phyloP scores from a whole-genome alignment of 2,797 vertebrate species.

The Hippoglossus hippoglossus region DNA sequence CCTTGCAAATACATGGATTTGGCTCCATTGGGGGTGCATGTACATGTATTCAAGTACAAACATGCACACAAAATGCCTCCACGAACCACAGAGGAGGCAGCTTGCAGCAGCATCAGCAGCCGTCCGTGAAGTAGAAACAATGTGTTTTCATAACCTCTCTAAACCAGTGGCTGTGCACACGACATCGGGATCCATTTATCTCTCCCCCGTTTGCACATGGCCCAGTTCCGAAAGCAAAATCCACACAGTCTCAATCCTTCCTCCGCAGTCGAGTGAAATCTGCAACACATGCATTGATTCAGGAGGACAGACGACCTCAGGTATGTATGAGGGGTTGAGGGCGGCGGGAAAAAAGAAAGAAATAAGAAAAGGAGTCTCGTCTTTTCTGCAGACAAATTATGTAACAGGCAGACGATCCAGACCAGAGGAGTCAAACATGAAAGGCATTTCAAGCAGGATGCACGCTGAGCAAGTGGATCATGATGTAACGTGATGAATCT shows the following conservation, averaged over 20 bases:
- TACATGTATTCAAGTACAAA: not conserved
- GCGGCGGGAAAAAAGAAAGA: not conserved
- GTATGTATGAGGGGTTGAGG: conserved; percentile 41
- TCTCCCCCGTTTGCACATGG: conserved; percentile 56
- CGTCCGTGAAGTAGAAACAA: conserved; percentile 49
- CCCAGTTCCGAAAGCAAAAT: conserved; percentile 61
- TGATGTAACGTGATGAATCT: conserved; percentile 75
- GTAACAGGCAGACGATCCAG: conserved; percentile 62
- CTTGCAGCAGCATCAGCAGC: conserved; percentile 26
- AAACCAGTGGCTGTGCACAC: conserved; percentile 45
- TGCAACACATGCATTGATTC: conserved; percentile 58
- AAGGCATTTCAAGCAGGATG: conserved; percentile 69
- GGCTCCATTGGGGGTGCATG: not conserved
- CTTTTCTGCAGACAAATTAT: conserved; percentile 71
- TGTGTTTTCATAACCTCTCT: conserved; percentile 65
- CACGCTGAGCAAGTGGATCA: conserved; percentile 75
- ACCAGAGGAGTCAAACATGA: conserved; percentile 63
- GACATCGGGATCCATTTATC: conserved; percentile 39
- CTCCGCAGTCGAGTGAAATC: conserved; percentile 34
- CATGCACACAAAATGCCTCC: not conserved
- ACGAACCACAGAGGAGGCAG: conserved; percentile 14
- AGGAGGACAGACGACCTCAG: conserved; percentile 67
- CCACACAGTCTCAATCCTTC: conserved; percentile 36
- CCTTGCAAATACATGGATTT: not conserved
- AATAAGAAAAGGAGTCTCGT: conserved; percentile 17